Conservation (phyloP, 2,888 invertebrate species). For the Papilio elwesi region DNA sequence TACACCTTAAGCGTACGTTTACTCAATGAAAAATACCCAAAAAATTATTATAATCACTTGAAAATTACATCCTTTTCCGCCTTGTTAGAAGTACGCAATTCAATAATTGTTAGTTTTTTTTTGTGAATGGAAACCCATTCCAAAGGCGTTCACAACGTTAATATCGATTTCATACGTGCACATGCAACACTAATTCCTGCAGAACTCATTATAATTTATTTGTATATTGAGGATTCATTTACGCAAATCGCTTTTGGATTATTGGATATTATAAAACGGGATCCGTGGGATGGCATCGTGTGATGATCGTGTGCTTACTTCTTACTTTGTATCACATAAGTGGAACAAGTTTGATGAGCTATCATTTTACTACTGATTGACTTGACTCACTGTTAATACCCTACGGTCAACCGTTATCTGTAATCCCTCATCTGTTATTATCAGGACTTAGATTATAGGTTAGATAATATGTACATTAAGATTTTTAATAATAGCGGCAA, state of each 20-base stretch:
- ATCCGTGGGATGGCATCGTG: background rate
- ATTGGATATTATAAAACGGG: background rate
- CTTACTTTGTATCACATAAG: background rate
- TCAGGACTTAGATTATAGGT: too few species aligned
- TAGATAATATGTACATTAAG: too few species aligned
- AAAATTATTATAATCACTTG: background rate
- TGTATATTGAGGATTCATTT: background rate
- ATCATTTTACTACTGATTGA: background rate
- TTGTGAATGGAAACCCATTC: background rate
- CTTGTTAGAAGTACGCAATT: background rate
- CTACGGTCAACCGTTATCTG: too few species aligned
- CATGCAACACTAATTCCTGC: conserved; percentile 4
- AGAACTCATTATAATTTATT: background rate
- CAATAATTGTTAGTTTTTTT: background rate
- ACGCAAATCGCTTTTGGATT: background rate
- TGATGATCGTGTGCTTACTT: background rate
- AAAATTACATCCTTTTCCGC: conserved; percentile 14
- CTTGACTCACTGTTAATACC: background rate
- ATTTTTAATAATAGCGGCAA: too few species aligned
- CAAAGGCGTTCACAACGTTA: background rate
- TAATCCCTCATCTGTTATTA: too few species aligned
- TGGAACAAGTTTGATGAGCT: conserved; percentile 3
- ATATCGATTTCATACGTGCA: conserved; percentile 1
- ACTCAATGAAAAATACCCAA: background rate
- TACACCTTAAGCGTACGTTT: background rate